These are phyloP conservation scores for Hirtodrosophila cameraria DNA, from an alignment of 2,888 invertebrate genomes.

Conservation along the genomic window DNA sequence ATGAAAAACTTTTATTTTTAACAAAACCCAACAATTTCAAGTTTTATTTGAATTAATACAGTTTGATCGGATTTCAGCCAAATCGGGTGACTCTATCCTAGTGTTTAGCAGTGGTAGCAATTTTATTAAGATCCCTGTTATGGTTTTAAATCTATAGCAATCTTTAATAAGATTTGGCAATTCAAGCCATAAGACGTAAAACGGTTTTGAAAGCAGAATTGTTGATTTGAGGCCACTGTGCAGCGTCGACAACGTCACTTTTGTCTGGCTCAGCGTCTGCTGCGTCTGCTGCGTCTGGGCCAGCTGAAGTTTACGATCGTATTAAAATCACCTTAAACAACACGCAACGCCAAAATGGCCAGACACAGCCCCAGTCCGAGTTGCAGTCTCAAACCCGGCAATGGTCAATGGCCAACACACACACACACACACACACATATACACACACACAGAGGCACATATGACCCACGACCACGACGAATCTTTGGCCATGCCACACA, in stretches of 20 bases:
- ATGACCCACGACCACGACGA: conserved; percentile 57
- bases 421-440: conserved; percentile 23
- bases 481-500: conserved; percentile 56
- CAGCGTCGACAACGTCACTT: conserved; percentile 60
- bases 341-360: conserved; percentile 74
- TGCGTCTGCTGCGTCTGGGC: conserved; percentile 64
- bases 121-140: too few species aligned
- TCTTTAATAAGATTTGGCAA: too few species aligned
- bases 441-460: conserved; percentile 19
- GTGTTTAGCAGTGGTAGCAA: too few species aligned
- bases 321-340: conserved; percentile 80
- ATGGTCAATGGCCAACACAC: conserved; percentile 7
- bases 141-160: too few species aligned
- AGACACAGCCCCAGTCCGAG: conserved; percentile 39
- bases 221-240: too few species aligned
- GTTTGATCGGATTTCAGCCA: too few species aligned
- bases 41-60: too few species aligned
- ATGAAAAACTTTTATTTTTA: too few species aligned
- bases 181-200: too few species aligned
- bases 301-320: conserved; percentile 75
- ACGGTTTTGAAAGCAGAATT: too few species aligned
- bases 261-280: conserved; percentile 65
- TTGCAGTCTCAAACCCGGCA: conserved; percentile 40
- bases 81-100: too few species aligned
- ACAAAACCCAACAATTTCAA: too few species aligned